A percentile compares a stretch with the other conserved stretches of the same genome.
Evolutionary conservation across 2,888 invertebrate species (phyloP).

Genomic region (Meloe dianella): DNA sequence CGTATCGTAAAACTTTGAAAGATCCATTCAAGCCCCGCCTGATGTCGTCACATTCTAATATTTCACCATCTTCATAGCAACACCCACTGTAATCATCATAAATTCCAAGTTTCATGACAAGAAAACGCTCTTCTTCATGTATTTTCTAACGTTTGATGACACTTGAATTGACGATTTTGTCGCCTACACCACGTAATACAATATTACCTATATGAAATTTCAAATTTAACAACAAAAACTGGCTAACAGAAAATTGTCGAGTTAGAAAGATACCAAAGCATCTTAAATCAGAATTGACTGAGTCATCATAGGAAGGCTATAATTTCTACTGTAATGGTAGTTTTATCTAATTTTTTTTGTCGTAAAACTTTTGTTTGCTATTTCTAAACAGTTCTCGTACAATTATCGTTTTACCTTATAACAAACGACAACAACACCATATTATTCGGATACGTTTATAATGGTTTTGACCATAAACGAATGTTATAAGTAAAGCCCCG

Average conservation of each 20-base stretch:
- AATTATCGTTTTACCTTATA: neutral
- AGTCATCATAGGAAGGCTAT: neutral
- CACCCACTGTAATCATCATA: conserved; percentile 39
- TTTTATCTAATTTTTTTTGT: neutral
- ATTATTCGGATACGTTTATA: neutral
- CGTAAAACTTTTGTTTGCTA: no score
- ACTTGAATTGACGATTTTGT: neutral
- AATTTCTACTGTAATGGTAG: neutral
- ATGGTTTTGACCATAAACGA: no score
- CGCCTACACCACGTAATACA: neutral
- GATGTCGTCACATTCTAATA: conserved; percentile 40
- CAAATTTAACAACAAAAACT: neutral
- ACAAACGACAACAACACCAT: neutral
- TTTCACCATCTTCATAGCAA: conserved; percentile 38
- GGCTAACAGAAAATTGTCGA: no score
- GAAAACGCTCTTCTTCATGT: neutral
- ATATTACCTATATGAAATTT: neutral
- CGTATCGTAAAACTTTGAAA: conserved; percentile 34
- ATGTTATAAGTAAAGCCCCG: no score
- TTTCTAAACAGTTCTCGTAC: neutral
- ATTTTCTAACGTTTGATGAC: neutral
- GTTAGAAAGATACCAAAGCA: no score
- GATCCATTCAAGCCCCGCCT: conserved; percentile 31
- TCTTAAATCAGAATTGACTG: no score
- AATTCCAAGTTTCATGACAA: conserved; percentile 24